Evolutionary conservation across 2,113 vertebrate species (phyloP), one percentile per base, ranked within the genome.

Genomic region (Rhizomys pruinosus): DNA sequence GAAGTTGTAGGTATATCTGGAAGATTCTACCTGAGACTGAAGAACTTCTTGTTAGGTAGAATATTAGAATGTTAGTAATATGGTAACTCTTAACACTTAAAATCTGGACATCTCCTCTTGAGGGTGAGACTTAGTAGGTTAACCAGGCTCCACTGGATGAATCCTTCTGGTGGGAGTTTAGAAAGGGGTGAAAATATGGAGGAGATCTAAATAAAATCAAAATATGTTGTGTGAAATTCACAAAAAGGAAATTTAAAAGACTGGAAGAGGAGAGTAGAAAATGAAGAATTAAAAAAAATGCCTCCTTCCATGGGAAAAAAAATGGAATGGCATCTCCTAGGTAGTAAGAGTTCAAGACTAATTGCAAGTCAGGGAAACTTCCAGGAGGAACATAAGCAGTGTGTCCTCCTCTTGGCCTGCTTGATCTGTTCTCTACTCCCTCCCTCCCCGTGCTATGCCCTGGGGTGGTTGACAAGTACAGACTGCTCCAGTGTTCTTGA

Each of bases 1-100:
- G 12, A 7, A 63, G 63, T 13, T 61, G 44, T 2, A 11, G 63
- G 10, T 8, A 3, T 25, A n/a, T 22, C 47, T 61, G 7, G 37
- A 87, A 79, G 84, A 87, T 29, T 69, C 66, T 59, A 42, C 80
- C 66, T 76, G 32, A 25, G n/a, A 68, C 68, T 12, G 2, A 84
- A 34, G 19, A 61, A 68, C 29, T 16, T 57, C 12, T 85, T 32
- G 42, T 61, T 42, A 34, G 57, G 15, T 39, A 8, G 25, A 84
- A 29, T 73, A 29, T 82, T 19, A 52, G 71, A 9, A 92, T 61
- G 42, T 64, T 63, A 69, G 32, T 74, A 85, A 52, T 64, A 59
- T 11, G 17, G 89, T 29, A 91, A 84, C 19, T 52, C 68, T 57
- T 93, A 89, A 71, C 84, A 90, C 57, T 55, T 52, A 52, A 52